phyloP scores from a whole-genome alignment of 1,140 invertebrate species.

The Phortica variegata region DNA sequence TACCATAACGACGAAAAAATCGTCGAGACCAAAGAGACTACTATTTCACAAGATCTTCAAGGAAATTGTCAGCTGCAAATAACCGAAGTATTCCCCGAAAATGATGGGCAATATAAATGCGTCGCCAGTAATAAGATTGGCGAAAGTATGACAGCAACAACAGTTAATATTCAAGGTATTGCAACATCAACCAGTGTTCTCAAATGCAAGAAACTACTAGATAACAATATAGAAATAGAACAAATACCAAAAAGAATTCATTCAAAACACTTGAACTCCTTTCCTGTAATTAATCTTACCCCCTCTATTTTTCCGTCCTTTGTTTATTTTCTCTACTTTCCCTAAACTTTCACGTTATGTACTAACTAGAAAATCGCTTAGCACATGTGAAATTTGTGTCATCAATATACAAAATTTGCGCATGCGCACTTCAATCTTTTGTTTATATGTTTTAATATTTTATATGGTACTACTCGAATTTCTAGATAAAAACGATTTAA shows the following conservation, averaged over 20 bases:
- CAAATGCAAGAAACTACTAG: not conserved
- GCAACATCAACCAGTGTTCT: conserved; percentile 3
- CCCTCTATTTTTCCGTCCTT: no score
- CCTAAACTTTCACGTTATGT: no score
- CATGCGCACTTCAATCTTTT: conserved; percentile 3
- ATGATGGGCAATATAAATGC: conserved; percentile 85
- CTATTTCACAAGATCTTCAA: conserved; percentile 72
- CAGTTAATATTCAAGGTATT: conserved; percentile 81
- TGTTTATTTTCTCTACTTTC: no score
- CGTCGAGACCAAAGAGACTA: conserved; percentile 76
- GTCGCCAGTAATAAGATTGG: conserved; percentile 82
- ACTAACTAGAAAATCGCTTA: no score
- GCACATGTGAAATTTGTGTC: no score
- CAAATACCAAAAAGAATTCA: not conserved
- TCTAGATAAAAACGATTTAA: no score
- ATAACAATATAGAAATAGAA: conserved; percentile 6
- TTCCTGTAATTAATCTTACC: no score
- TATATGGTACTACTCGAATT: no score
- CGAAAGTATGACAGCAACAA: conserved; percentile 76
- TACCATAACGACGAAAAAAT: conserved; percentile 73
- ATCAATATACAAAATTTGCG: no score
- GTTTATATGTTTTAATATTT: conserved; percentile 19
- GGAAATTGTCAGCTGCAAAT: conserved; percentile 83
- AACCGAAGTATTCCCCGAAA: conserved; percentile 91
- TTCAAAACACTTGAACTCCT: no score